phyloP scores from a whole-genome alignment of 2,113 vertebrate genomes.

The Corvus cornix region DNA sequence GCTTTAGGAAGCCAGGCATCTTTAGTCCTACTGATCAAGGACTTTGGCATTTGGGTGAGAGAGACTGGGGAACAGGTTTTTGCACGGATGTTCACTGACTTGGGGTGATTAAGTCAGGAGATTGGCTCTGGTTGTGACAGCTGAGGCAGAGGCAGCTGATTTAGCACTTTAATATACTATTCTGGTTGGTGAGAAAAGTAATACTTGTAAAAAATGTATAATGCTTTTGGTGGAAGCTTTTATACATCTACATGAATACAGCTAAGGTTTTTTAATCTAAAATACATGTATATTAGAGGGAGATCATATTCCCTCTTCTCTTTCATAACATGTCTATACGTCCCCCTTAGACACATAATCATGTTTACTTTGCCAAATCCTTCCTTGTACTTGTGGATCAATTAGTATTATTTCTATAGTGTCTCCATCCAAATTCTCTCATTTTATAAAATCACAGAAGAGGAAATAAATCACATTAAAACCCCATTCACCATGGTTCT shows the following conservation, averaged over 20 bases:
- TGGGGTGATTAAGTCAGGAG: neutral
- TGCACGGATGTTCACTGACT: neutral
- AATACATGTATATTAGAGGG: neutral
- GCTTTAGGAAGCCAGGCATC: neutral
- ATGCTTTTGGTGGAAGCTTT: neutral
- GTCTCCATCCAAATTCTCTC: neutral
- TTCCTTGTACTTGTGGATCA: neutral
- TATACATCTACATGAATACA: neutral
- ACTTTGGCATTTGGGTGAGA: neutral
- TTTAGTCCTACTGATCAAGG: neutral
- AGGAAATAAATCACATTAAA: neutral
- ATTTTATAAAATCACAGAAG: neutral
- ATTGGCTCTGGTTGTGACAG: neutral
- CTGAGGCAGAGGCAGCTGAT: neutral
- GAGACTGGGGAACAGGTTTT: neutral
- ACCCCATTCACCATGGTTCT: neutral
- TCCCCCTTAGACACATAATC: neutral
- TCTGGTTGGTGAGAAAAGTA: neutral
- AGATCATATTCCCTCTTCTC: neutral
- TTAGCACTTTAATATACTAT: neutral
- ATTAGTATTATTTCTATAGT: neutral
- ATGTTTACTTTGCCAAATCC: neutral
- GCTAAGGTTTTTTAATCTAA: neutral
- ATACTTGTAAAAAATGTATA: neutral
- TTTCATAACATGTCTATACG: neutral